Evolutionary conservation across 2,113 vertebrate species (phyloP), one percentile per base, ranked within the genome.

Genomic region (Rhinopomastus cyanomelas): DNA sequence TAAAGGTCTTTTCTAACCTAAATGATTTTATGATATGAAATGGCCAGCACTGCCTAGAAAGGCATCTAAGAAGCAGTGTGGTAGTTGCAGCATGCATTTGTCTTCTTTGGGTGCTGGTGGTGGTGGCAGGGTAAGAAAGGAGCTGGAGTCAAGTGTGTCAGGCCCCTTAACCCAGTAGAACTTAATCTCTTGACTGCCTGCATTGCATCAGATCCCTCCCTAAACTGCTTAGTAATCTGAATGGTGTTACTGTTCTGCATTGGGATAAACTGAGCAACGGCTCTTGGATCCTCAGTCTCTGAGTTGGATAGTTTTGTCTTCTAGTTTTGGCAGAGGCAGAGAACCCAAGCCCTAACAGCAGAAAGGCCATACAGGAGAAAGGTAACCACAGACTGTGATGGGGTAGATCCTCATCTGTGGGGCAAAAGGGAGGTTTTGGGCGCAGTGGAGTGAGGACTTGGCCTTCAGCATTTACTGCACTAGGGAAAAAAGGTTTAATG

Each of bases 201-300:
- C 9, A 3, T 20, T 29, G 55, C 42, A 27, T 8, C 59, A 53
- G 42, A 55, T 62, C 62, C 71, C 34, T 29, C 34, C 36, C 42
- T 23, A 5, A 8, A 30, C 39, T 66, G 53, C 36, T 27, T 2
- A 2, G 3, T 8, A 26, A 1, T 39, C 56, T 48, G 4, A 48
- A 4, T 29, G 23, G 42, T n/a, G 39, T 10, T 77, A 12, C 16
- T 66, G 68, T 32, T 80, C 21, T 62, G 39, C 23, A 4, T 46
- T 82, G 48, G 42, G 42, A 16, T 49, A 14, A 37, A 21, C 30
- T 53, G 78, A 15, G 3, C 49, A 48, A 22, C 27, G 11, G 30
- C 37, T 48, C 25, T 3, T 26, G 23, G 14, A 8, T 30, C 11
- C 36, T 49, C 0, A 0, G 23, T 21, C 72, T 79, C 16, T 0